Base-by-base conservation (phyloP, 2,888 invertebrate species). In the Beris chalybata region DNA sequence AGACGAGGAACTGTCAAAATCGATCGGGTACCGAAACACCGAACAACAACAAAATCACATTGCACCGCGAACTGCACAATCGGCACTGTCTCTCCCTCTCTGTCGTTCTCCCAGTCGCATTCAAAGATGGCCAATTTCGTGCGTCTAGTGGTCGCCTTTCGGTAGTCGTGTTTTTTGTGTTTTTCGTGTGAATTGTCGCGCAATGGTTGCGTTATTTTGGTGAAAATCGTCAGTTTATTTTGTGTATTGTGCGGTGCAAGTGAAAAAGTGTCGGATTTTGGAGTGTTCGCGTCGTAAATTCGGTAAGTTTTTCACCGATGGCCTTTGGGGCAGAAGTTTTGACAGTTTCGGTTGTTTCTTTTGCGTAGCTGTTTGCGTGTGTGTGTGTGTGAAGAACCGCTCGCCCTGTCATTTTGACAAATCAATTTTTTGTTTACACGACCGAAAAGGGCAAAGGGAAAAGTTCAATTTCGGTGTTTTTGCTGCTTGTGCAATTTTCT, bases 371-470 rank as follows among this genome's bases (percentile, higher is more conserved):
- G n/a, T n/a, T n/a, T n/a, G 22, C 3, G 22, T 22, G 22, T 3
- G 22, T 22, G 22, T 3, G 22, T 22, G 22, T 22, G 22, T 22
- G 22, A 22, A 22, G 22, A 22, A 22, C 22, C 22, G 22, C 22
- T 22, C 55, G 55, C n/a, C 55, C 50, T 61, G 61, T 61, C 61
- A 61, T 15, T 43, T 50, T 61, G 61, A 61, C 61, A 61, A 61
- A 61, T 61, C 61, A 50, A 61, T 50, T 61, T 38, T 61, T 61
- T 61, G 61, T 61, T 61, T 61, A 61, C 61, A 48, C 9, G 38
- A 5, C 38, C 38, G 9, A 22, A 22, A 22, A 22, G 22, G 22
- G 22, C 22, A 22, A 22, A 22, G 22, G 22, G 22, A 22, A 22
- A 22, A 22, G 22, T 22, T 22, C 38, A 38, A 38, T 38, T 38